Percentiles rank a stretch among this genome's conserved stretches.
Evolutionary conservation across 1,140 invertebrate genomes (phyloP).

Genomic region (Pseudobourletiella spinata): DNA sequence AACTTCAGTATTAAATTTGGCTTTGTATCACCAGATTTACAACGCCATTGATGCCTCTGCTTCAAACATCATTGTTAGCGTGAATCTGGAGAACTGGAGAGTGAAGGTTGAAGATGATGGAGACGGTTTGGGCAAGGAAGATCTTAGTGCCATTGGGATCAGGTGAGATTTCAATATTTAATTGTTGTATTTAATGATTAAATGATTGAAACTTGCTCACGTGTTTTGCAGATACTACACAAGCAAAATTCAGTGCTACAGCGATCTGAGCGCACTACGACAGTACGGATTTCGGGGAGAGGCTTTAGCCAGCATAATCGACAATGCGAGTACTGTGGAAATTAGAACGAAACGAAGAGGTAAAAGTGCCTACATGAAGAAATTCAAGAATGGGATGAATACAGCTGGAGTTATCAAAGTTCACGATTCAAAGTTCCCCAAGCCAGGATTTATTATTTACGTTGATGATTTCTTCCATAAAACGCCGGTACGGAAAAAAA

Average conservation of each 20-base stretch:
- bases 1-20: too few relatives aligned
- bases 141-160: slow-evolving; percentile 2
- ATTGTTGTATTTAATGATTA: too few relatives aligned
- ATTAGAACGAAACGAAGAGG: slow-evolving; percentile 45
- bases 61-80: background rate
- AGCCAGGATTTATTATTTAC: background rate
- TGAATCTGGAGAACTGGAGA: slow-evolving; percentile 5
- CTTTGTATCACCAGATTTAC: too few relatives aligned
- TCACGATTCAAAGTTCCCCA: background rate
- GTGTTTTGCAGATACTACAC: slow-evolving; percentile 49
- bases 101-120: slow-evolving; percentile 14
- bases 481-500: background rate
- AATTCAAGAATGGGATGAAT: background rate
- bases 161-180: slow-evolving; percentile 11
- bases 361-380: background rate
- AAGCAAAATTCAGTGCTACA: slow-evolving; percentile 50
- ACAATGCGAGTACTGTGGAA: slow-evolving; percentile 47
- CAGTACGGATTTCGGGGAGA: slow-evolving; percentile 55
- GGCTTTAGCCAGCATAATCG: slow-evolving; percentile 51
- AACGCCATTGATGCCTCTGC: slow-evolving; percentile 18
- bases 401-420: background rate
- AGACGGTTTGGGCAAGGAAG: background rate
- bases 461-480: background rate
- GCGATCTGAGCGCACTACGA: slow-evolving; percentile 45
- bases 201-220: too few relatives aligned